These are phyloP conservation scores for Zaprionus vittiger DNA, from an alignment of 1,140 invertebrate genomes.

Conservation along the genomic window DNA sequence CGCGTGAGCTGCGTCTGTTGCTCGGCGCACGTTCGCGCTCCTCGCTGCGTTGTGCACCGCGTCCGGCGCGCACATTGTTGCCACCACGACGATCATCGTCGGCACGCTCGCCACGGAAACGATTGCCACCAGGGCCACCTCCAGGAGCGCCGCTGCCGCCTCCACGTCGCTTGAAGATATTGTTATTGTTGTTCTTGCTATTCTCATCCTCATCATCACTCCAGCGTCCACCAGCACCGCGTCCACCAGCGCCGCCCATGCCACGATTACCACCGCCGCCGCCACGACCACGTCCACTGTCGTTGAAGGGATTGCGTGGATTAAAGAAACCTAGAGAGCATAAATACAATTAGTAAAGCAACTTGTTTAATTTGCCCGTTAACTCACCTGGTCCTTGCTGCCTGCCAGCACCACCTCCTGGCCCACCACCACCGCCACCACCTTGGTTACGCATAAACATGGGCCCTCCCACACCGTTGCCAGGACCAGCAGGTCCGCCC, in stretches of 20 bases:
- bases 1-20: slow-evolving; percentile 67
- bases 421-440: slow-evolving; percentile 50
- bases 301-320: slow-evolving; percentile 83
- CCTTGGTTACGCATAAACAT: slow-evolving; percentile 74
- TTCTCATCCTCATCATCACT: slow-evolving; percentile 75
- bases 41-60: slow-evolving; percentile 71
- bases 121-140: slow-evolving; percentile 61
- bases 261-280: slow-evolving; percentile 61
- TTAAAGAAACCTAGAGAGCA: slow-evolving; percentile 77
- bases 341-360: neutral
- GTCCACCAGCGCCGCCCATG: slow-evolving; percentile 70
- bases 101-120: slow-evolving; percentile 69
- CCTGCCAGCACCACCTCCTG: slow-evolving; percentile 37
- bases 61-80: slow-evolving; percentile 71
- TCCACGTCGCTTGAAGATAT: slow-evolving; percentile 71
- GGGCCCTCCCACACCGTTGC: slow-evolving; percentile 56
- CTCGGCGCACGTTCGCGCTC: slow-evolving; percentile 58
- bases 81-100: slow-evolving; percentile 63
- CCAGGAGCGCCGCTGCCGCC: slow-evolving; percentile 68
- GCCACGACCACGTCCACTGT: slow-evolving; percentile 79
- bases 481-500: slow-evolving; percentile 65
- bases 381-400: slow-evolving; percentile 74
- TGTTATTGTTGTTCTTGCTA: slow-evolving; percentile 40
- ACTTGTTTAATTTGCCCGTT: neutral
- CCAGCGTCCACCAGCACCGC: slow-evolving; percentile 65